Evolutionary conservation across 2,797 vertebrate species (phyloP), one percentile per base, ranked within the genome.

Genomic region (Poliocrania exsul): DNA sequence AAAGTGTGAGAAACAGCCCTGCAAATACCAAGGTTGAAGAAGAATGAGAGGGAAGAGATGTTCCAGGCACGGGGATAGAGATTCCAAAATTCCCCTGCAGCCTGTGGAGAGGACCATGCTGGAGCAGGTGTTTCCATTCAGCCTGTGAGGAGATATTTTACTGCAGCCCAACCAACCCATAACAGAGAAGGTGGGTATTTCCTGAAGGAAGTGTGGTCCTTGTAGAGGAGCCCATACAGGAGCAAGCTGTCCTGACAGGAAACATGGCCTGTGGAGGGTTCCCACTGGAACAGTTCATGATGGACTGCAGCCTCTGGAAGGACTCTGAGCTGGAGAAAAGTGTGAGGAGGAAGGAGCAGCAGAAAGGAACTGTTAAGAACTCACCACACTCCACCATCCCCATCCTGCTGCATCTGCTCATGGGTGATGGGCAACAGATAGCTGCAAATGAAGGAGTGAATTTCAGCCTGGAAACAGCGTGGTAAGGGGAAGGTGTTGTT

Each of bases 401-500:
- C 0, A 0, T 60, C 31, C 3, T 4, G 16, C 31, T 37, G 13
- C 10, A 4, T 8, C 67, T 33, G 2, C 35, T 77, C 50, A 47
- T 42, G 35, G 10, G 16, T 54, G 16, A 4, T 33, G 5, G 2
- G 12, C 16, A 8, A 28, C 19, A 57, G 35, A 40, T 4, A 91
- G 13, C n/a, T 14, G 11, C 6, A 25, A 85, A 79, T 26, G 13
- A 85, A 70, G 31, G 42, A 46, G 4, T 11, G 5, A 79, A 40
- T 33, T 6, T 53, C 33, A 79, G 24, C 20, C 58, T 71, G 53
- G 49, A 75, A 79, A 86, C 5, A 50, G 37, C 20, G 8, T 71
- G 14, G 24, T 1, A 1, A 88, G 26, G 6, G 20, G 20, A 71
- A 71, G 20, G 3, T 17, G 3, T 10, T 64, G 24, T 42, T 91